Conservation (phyloP, 2,888 invertebrate species). For the Doris montereyensis region DNA sequence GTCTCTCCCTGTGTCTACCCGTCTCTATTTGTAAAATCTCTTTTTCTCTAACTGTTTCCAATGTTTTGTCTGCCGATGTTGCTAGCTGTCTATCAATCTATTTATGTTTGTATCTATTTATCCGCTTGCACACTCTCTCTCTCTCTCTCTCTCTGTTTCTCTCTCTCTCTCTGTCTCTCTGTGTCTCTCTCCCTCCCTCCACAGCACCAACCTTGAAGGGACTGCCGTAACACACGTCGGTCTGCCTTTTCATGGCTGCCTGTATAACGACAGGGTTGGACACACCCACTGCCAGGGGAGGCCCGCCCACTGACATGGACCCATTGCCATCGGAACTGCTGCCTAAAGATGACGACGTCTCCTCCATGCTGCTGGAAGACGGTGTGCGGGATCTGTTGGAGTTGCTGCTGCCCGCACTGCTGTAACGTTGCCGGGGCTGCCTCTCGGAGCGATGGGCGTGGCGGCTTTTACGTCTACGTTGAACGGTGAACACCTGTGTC, state of each 20-base stretch:
- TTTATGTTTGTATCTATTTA: too few species aligned
- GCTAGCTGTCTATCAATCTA: too few species aligned
- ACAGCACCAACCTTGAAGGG: conserved; percentile 58
- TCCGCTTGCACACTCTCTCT: too few species aligned
- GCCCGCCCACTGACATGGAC: not conserved
- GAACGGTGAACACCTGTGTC: conserved; percentile 61
- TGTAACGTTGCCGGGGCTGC: conserved; percentile 44
- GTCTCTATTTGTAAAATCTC: too few species aligned
- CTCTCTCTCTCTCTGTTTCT: too few species aligned
- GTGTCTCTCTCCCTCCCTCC: not conserved
- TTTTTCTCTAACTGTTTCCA: too few species aligned
- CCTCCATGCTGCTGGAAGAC: conserved; percentile 48
- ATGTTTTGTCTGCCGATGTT: too few species aligned
- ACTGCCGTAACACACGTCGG: conserved; percentile 62
- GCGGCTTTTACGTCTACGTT: conserved; percentile 46
- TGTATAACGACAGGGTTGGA: not conserved
- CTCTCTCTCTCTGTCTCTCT: not conserved
- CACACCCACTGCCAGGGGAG: not conserved
- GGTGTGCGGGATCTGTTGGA: conserved; percentile 50
- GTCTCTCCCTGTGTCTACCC: too few species aligned
- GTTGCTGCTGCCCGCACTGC: conserved; percentile 46
- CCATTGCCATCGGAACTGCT: not conserved
- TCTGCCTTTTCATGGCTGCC: conserved; percentile 44
- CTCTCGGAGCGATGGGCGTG: conserved; percentile 37
- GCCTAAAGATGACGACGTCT: conserved; percentile 37